Evolutionary conservation across 2,113 vertebrate species (phyloP), one percentile per base, ranked within the genome.

Genomic region (Hippolais icterina): DNA sequence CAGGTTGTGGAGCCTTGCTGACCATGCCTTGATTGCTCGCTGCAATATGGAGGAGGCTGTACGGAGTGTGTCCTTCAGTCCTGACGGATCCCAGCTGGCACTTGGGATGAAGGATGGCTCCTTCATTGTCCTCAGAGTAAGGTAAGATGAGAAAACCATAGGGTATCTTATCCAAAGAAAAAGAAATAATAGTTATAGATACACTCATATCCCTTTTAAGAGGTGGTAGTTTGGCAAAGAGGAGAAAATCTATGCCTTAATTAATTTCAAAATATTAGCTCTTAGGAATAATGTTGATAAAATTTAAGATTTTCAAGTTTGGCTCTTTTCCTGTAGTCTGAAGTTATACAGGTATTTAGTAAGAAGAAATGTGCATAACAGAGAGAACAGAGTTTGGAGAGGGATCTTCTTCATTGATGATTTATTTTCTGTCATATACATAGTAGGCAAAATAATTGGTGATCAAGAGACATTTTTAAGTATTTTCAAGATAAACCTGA

Each of bases 81-180:
- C 98, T 0, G 99, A 99, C 3, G 99, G 99, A 10, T 98, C 99
- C 49, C 99, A 99, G 97, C 96, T 99, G 6, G 99, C 99, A 10
- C 97, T 99, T 33, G 99, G 99, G 24, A 99, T 99, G 99, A 99
- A 99, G 97, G 99, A 99, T 7, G 99, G 99, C 41, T 99, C 99
- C 49, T 99, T 99, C 96, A 99, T 99, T 22, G 99, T 99, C 52
- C 98, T 99, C n/a, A 97, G 99, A 64, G 99, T 99, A 92, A 99
- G 99, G 99, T 99, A 92, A 99, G 99, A 99, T 99, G 35, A 68
- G 60, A 41, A 89, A 31, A n/a, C 20, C 20, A 11, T 9, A 18
- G n/a, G 14, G 3, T 28, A 10, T 53, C 50, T 75, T 41, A 28
- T 6, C 17, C 65, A 37, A 72, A 53, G 20, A 39, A 19, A n/a